These are phyloP conservation scores for Calameuta filiformis DNA, from an alignment of 2,888 invertebrate species.

Conservation along the genomic window DNA sequence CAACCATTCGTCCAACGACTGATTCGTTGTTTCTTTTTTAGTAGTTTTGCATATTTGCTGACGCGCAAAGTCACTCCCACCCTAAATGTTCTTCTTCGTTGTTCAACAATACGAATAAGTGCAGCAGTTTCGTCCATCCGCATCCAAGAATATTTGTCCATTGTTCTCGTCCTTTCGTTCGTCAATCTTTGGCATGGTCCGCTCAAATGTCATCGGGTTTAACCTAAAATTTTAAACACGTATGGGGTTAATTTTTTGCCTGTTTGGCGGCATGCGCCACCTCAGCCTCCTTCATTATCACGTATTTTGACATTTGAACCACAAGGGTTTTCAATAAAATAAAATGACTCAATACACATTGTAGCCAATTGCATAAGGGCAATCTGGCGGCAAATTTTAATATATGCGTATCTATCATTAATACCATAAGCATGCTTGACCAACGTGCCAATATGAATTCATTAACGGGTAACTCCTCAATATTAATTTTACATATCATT, in stretches of 20 bases:
- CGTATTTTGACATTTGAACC: not conserved
- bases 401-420: not conserved
- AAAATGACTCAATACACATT: too few species aligned
- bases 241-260: too few species aligned
- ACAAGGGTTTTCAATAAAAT: not conserved
- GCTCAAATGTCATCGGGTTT: too few species aligned
- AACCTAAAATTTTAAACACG: not conserved
- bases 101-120: not conserved
- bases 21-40: not conserved
- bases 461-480: not conserved
- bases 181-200: too few species aligned
- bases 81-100: not conserved
- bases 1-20: not conserved
- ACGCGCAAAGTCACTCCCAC: not conserved
- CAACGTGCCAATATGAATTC: not conserved
- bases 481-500: not conserved
- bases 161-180: too few species aligned
- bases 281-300: not conserved
- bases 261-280: not conserved
- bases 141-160: too few species aligned
- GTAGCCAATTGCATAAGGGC: not conserved
- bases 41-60: not conserved
- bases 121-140: too few species aligned
- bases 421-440: not conserved
- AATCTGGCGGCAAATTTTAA: not conserved